Evolutionary conservation across 2,113 vertebrate genomes (phyloP).

Genomic region (Regulus satrapa): DNA sequence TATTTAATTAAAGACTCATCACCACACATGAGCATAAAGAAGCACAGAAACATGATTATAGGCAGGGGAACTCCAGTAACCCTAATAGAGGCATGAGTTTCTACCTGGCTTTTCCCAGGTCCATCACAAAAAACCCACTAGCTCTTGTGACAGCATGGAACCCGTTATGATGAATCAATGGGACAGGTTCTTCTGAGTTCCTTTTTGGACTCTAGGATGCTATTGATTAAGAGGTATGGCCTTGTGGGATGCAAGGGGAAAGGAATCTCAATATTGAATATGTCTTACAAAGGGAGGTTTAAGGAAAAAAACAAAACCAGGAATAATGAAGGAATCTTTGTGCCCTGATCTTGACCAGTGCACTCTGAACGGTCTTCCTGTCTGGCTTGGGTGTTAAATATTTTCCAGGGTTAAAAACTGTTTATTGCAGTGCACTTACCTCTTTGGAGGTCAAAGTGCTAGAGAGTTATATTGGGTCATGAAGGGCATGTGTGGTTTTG

Average conservation of each 20-base stretch:
- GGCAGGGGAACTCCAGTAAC: neutral
- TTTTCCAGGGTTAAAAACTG: neutral
- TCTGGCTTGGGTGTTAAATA: neutral
- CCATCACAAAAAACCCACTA: neutral
- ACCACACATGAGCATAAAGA: neutral
- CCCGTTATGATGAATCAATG: neutral
- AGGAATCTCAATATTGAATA: neutral
- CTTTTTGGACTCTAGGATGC: accelerated
- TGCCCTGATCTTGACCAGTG: neutral
- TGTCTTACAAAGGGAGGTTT: neutral
- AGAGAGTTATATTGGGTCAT: neutral
- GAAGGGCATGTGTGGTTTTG: neutral
- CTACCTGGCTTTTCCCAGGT: neutral
- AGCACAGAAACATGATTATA: neutral
- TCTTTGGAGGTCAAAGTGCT: neutral
- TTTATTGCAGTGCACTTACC: neutral
- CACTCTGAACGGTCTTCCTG: neutral
- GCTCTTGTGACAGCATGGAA: neutral
- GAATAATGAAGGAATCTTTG: neutral
- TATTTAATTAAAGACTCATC: neutral
- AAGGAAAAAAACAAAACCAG: neutral
- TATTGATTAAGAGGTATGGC: neutral
- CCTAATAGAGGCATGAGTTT: neutral
- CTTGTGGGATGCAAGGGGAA: neutral
- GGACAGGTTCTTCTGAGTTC: neutral